Percentiles rank a stretch among this genome's conserved stretches.
Conservation (phyloP, 2,113 vertebrate species). For the Cottus gobio region DNA sequence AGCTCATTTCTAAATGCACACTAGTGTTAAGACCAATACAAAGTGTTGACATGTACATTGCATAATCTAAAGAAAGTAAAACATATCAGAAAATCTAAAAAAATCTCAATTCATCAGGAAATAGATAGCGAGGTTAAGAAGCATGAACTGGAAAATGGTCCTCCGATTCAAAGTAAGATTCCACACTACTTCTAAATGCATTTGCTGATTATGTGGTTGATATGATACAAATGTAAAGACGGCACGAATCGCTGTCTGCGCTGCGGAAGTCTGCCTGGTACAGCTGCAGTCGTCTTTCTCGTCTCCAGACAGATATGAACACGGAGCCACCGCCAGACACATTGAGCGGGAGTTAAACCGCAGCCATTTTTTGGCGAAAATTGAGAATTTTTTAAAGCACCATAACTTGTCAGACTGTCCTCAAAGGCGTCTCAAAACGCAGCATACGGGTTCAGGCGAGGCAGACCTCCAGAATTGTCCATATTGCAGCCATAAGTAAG, state of each 20-base stretch:
- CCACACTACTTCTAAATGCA: constrained; percentile 21
- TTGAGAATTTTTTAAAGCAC: too few species aligned
- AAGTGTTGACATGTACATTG: constrained; percentile 19
- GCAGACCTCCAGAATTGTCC: too few species aligned
- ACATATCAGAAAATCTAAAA: too few species aligned
- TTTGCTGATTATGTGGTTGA: constrained; percentile 40
- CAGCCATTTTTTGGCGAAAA: too few species aligned
- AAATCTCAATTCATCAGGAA: constrained; percentile 49
- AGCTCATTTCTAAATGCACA: background rate
- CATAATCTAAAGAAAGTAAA: constrained; percentile 35
- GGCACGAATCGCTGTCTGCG: constrained; percentile 44
- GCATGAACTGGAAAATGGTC: constrained; percentile 39
- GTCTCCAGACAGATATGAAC: constrained; percentile 53
- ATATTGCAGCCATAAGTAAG: too few species aligned
- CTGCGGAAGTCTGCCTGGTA: constrained; percentile 31
- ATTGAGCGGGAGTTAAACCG: constrained; percentile 12
- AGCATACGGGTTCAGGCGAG: too few species aligned
- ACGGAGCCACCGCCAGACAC: constrained; percentile 35
- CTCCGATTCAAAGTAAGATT: constrained; percentile 22
- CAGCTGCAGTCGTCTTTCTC: constrained; percentile 24
- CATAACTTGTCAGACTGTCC: too few species aligned
- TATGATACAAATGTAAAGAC: constrained; percentile 44
- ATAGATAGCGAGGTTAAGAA: constrained; percentile 16
- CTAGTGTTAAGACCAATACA: background rate
- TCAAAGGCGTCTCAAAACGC: too few species aligned